Evolutionary conservation across 2,888 invertebrate genomes (phyloP), one percentile per base, ranked within the genome.

Genomic region (Mactromeris polynyma): DNA sequence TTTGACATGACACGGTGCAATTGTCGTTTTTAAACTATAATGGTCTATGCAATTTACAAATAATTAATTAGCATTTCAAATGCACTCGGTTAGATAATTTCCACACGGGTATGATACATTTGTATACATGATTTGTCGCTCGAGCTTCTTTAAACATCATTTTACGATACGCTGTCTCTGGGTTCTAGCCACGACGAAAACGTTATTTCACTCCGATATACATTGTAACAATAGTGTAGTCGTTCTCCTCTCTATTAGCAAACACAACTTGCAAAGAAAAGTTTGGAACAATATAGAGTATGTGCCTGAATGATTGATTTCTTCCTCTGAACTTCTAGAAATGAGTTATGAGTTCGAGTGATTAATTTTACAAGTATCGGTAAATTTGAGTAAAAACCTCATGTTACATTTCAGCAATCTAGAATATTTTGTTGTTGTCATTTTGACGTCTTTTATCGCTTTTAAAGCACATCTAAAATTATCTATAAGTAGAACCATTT

Each of bases 321-420:
- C 31, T 73, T 33, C 36, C 36, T 33, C 33, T 17, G 36, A 73
- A 36, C 36, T 33, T 33, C 17, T 0, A 33, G 73, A 36, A 36
- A 73, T 73, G 73, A 73, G 73, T 73, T 73, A 73, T 36, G 73
- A 73, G 73, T 36, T 73, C 33, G 19, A 2, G 73, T 73, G n/a
- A 73, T 73, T 73, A 73, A 36, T 73, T 73, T 73, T 33, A 33
- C 73, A 17, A 33, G 26, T 19, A 36, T 33, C 36, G 14, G 73
- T 33, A 11, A 3, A 31, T 69, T 58, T 58, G 26, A 6, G 21
- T 64, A 64, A 64, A 64, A 11, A 26, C 3, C 21, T 26, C 26
- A 9, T 64, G 58, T 9, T 64, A 64, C 58, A 0, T 6, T 64
- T n/a, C 26, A 9, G 58, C 58, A 9, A 64, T 26, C n/a, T 26